These are phyloP conservation scores for Chrysolina oricalcia DNA, from an alignment of 2,888 invertebrate species.

Conservation along the genomic window DNA sequence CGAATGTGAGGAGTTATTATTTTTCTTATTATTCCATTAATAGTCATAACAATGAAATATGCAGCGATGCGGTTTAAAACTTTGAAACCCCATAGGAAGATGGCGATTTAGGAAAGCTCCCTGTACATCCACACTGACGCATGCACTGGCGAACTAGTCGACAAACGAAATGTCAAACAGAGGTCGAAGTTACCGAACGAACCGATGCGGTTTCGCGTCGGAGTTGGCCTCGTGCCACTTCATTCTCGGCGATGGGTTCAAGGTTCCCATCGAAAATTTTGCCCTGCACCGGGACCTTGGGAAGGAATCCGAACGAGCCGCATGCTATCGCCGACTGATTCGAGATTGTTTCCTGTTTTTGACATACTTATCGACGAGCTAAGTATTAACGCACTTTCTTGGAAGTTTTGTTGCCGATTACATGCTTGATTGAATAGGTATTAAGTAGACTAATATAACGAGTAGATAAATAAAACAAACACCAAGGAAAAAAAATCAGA, in stretches of 20 bases:
- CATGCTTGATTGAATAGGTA: too few species aligned
- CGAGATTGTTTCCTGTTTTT: neutral
- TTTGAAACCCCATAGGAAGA: neutral
- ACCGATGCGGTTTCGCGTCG: conserved; percentile 49
- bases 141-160: conserved; percentile 33
- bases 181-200: conserved; percentile 57
- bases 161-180: conserved; percentile 58
- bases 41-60: too few species aligned
- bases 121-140: conserved; percentile 25
- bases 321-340: neutral
- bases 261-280: conserved; percentile 57
- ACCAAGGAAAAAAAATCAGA: too few species aligned
- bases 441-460: too few species aligned
- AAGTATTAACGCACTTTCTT: too few species aligned
- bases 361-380: neutral
- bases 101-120: conserved; percentile 11
- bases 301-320: conserved; percentile 29
- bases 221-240: conserved; percentile 64
- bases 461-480: too few species aligned
- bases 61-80: too few species aligned
- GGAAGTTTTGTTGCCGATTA: too few species aligned
- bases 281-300: conserved; percentile 52
- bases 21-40: too few species aligned
- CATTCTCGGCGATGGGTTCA: conserved; percentile 59
- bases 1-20: too few species aligned